Base-by-base conservation (phyloP, 2,888 invertebrate species). In the Caenorhabditis sp. region DNA sequence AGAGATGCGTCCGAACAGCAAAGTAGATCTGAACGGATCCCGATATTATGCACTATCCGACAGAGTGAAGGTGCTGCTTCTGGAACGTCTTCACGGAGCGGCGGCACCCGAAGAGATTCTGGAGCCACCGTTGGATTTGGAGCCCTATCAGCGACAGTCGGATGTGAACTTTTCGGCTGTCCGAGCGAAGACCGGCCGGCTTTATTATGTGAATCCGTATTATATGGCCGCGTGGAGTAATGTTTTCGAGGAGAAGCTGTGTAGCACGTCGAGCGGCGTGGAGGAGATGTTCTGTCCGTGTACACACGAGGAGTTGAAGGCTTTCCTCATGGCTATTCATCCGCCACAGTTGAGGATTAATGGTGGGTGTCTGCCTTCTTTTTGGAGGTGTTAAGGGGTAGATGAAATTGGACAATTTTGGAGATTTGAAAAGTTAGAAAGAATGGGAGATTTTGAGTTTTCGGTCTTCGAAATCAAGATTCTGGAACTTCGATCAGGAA, bases 341-440 rank as follows among this genome's bases (percentile, higher is more conserved):
- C 92, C 92, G 14, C 92, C 92, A 5, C 92, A 92, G 82, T 74
- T 92, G n/a, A 74, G 91, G 61, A 90, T 92, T 41, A 92, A 90
- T 44, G 92, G 92, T 91, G 8, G 12, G 49, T 44, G 61, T 2
- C 19, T n/a, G n/a, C n/a, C n/a, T n/a, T n/a, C n/a, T n/a, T n/a
- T n/a, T n/a, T n/a, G n/a, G n/a, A n/a, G n/a, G n/a, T n/a, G n/a
- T n/a, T n/a, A n/a, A n/a, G n/a, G n/a, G n/a, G n/a, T n/a, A n/a
- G n/a, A n/a, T n/a, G n/a, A n/a, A n/a, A n/a, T n/a, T n/a, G n/a
- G n/a, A n/a, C n/a, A n/a, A 35, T 59, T 59, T 58, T 58, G 4
- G 6, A 10, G 16, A 7, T 44, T n/a, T 16, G 44, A 16, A 44
- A 44, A 16, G 14, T 44, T 44, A n/a, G 16, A 14, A n/a, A 10